Conservation (phyloP, 1,140 invertebrate species). For the Drosophila sproati region DNA sequence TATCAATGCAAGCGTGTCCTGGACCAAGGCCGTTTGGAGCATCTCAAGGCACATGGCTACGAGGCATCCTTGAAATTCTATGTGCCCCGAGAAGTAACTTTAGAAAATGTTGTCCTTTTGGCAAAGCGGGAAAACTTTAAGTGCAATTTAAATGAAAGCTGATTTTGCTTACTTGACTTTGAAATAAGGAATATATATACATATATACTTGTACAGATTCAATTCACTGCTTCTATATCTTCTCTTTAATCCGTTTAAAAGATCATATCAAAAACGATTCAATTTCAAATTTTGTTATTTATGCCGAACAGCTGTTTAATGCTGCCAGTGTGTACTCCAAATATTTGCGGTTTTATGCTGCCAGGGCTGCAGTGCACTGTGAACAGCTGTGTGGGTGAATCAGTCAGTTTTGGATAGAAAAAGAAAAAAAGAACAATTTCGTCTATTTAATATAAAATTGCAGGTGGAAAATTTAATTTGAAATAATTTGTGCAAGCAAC, state of each 20-base stretch:
- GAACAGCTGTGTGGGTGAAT: slow-evolving; percentile 54
- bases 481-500: slow-evolving; percentile 25
- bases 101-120: slow-evolving; percentile 92
- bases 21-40: slow-evolving; percentile 90
- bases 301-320: slow-evolving; percentile 19
- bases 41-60: slow-evolving; percentile 86
- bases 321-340: slow-evolving; percentile 41
- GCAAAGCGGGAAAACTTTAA: slow-evolving; percentile 64
- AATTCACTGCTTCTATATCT: too few relatives aligned
- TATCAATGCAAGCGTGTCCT: slow-evolving; percentile 90
- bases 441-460: slow-evolving; percentile 32
- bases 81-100: slow-evolving; percentile 87
- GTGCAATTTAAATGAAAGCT: slow-evolving; percentile 37
- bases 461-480: slow-evolving; percentile 33
- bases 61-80: slow-evolving; percentile 88
- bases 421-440: slow-evolving; percentile 24
- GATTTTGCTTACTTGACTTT: not conserved
- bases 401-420: slow-evolving; percentile 26
- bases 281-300: not conserved
- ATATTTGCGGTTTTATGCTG: slow-evolving; percentile 2
- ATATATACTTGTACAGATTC: too few relatives aligned
- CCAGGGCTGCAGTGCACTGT: slow-evolving; percentile 30
- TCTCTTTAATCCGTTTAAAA: too few relatives aligned
- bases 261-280: too few relatives aligned
- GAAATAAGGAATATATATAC: not conserved